These are phyloP conservation scores for Leptobrachium ailaonicum DNA, from an alignment of 2,113 vertebrate species.

Conservation along the genomic window DNA sequence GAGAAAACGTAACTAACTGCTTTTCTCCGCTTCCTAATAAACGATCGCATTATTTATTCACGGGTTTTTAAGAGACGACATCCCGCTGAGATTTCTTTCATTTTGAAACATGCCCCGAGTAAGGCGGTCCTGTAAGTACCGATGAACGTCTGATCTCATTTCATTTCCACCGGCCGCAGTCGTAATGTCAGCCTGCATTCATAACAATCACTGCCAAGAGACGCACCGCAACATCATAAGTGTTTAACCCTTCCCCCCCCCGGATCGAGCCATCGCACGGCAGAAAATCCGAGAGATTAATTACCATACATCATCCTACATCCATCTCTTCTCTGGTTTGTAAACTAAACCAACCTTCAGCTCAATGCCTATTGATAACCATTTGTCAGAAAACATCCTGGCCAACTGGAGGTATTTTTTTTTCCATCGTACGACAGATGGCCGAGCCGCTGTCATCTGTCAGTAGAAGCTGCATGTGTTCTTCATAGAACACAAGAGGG, in stretches of 20 bases:
- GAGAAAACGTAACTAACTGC: too few species aligned
- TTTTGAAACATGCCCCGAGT: too few species aligned
- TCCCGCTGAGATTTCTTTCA: too few species aligned
- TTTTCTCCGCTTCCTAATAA: neutral
- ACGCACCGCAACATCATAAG: neutral
- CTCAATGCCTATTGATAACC: conserved; percentile 40
- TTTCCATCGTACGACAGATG: conserved; percentile 62
- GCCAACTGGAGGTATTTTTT: conserved; percentile 57
- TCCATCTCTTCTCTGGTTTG: conserved; percentile 15
- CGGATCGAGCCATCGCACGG: neutral
- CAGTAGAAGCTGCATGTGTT: conserved; percentile 65
- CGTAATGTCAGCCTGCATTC: conserved; percentile 1
- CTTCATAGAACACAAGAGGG: conserved; percentile 70
- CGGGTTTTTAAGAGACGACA: too few species aligned
- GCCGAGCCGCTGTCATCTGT: conserved; percentile 61
- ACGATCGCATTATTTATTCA: too few species aligned
- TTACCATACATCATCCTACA: neutral
- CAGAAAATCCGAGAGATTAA: neutral
- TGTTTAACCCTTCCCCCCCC: neutral
- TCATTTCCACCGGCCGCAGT: neutral
- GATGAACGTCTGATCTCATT: neutral
- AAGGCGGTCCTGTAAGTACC: neutral
- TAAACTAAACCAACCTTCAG: conserved; percentile 17
- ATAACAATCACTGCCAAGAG: conserved; percentile 10
- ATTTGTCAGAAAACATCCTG: conserved; percentile 53